Base-by-base conservation (phyloP, 53 echinoderm and acorn worm species). In the Mesocentrotus franciscanus region DNA sequence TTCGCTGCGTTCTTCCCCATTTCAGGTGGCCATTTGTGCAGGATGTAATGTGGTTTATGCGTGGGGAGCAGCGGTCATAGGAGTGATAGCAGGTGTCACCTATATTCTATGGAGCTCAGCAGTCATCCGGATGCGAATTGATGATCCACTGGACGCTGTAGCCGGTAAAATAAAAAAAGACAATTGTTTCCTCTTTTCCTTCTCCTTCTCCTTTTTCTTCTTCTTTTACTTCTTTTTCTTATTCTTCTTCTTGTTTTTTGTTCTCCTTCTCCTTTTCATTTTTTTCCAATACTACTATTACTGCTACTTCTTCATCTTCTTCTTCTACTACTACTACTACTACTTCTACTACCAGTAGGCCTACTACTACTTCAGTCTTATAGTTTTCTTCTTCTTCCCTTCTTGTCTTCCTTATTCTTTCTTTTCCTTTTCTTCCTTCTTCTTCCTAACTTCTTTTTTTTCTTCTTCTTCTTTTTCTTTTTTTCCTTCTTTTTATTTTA, bases 71-170 rank as follows among this genome's bases (percentile, higher is more conserved):
- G 95, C 91, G 61, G 27, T 78, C 22, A 96, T 96, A 22, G 96
- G 96, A 8, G 10, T 62, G 2, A 59, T 96, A 0, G 93, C 93
- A 0, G 96, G 96, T n/a, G 8, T 93, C 1, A 56, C 92, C 3
- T 96, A 93, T 49, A 93, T 96, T 15, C 33, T 42, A 0, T 89
- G 93, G 90, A 96, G 94, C 71, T 90, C 87, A 57, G 58, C 79
- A 1, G 61, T 95, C 14, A 14, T 90, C 2, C 85, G 58, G 42
- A 18, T 95, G 10, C 85, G 34, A 13, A 49, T 96, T 10, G 96
- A 96, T 74, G 96, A 96, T 59, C 96, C 96, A 8, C 64, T 96
- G 30, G 96, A 96, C 24, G 96, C 96, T 0, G 95, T 96, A 15
- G 96, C 96, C 39, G 96, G 96, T 96, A 66, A 87, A 27, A 81